Evolutionary conservation across 2,888 invertebrate genomes (phyloP), one percentile per base, ranked within the genome.

Genomic region (Escarpia spicata): DNA sequence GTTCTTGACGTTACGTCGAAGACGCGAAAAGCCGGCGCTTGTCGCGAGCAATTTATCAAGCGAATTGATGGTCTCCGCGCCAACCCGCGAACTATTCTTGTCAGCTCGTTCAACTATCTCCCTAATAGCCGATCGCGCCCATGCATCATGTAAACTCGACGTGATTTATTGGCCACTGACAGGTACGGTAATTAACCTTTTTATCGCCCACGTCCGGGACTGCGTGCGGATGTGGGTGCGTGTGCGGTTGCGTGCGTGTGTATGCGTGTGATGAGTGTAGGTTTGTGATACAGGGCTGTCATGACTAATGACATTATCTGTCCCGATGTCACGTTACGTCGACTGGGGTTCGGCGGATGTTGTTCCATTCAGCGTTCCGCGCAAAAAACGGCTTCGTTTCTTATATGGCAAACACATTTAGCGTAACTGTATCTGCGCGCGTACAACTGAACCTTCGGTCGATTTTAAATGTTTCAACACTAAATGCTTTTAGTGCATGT

Each of bases 181-280:
- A 75, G 75, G 75, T 75, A n/a, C 75, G n/a, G 75, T 75, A 75
- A 75, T 75, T 75, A 75, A 75, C 75, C 75, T 75, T 75, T 75
- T 75, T 75, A 75, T 75, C 75, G 75, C 75, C n/a, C 75, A 75
- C 75, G 75, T 75, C 75, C n/a, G 75, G 26, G 26, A 75, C 75
- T 3, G 75, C 75, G 75, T 75, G 75, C 8, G 75, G 4, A 6
- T 75, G 75, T 4, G 75, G 6, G 75, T 26, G 75, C 8, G 75
- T 26, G 75, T 26, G 75, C n/a, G 26, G 19, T 15, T 75, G 75
- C 8, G 75, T 2, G 75, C 6, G 75, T n/a, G 26, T 75, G 52
- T 52, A 26, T 26, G 75, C 75, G 75, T 26, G 75, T 26, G 52
- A 52, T 52, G 75, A 26, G 75, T 52, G 52, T 26, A 26, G 75